phyloP scores from a whole-genome alignment of 2,888 invertebrate genomes.

The Epistrophella euchroma region DNA sequence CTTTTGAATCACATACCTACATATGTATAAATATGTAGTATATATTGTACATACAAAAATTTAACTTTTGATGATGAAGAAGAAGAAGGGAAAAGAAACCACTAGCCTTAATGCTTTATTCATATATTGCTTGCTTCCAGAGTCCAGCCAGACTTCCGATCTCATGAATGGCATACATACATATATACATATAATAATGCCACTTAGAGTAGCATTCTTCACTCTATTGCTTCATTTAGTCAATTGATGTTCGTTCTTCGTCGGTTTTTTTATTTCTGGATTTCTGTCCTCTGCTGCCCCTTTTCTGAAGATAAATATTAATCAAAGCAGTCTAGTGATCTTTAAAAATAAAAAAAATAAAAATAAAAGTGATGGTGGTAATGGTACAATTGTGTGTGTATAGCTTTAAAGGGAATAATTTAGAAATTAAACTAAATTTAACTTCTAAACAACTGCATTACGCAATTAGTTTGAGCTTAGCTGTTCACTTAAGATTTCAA shows the following conservation, averaged over 20 bases:
- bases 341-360: slow-evolving; percentile 36
- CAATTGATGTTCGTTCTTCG: slow-evolving; percentile 43
- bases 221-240: slow-evolving; percentile 51
- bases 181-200: slow-evolving; percentile 8
- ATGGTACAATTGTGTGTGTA: neutral
- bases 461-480: neutral
- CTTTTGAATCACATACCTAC: neutral
- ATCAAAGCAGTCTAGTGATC: neutral
- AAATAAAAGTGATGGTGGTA: slow-evolving; percentile 22
- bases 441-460: neutral
- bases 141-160: slow-evolving; percentile 59
- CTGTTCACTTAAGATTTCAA: neutral
- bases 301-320: neutral
- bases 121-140: slow-evolving; percentile 36
- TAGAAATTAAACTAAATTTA: neutral
- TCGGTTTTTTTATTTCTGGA: slow-evolving; percentile 1
- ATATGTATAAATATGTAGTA: no score
- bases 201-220: slow-evolving; percentile 36
- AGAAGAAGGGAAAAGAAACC: slow-evolving; percentile 2
- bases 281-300: neutral
- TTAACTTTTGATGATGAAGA: neutral
- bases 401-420: neutral
- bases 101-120: slow-evolving; percentile 25
- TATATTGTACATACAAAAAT: slow-evolving; percentile 1
- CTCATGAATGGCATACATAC: slow-evolving; percentile 29